Evolutionary conservation across 1,140 invertebrate genomes (phyloP).

Genomic region (Lamellibrachia luymesi): DNA sequence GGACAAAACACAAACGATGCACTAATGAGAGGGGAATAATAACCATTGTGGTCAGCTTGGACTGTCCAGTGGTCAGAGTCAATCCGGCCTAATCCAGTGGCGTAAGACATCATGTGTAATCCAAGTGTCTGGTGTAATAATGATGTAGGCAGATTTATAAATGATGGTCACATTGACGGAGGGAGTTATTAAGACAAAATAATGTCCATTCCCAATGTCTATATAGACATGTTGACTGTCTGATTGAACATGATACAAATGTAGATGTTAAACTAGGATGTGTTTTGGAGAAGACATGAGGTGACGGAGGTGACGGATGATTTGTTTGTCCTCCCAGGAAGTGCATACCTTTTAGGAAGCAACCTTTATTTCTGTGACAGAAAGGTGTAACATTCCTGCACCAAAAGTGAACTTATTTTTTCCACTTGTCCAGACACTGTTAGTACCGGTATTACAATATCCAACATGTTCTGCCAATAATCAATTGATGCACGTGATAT

Average conservation of each 20-base stretch:
- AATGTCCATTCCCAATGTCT: background rate
- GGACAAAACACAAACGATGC: background rate
- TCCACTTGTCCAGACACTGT: no score
- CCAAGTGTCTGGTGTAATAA: background rate
- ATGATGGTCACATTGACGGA: background rate
- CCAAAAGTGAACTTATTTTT: no score
- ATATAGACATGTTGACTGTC: background rate
- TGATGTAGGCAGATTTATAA: background rate
- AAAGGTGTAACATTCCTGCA: no score
- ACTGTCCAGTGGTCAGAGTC: background rate
- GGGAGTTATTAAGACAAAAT: background rate
- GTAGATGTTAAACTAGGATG: no score
- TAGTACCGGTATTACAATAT: background rate
- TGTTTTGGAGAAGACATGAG: background rate
- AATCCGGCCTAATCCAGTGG: background rate
- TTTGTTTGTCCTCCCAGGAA: background rate
- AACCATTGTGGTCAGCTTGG: background rate
- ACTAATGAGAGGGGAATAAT: background rate
- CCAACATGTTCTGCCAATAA: background rate
- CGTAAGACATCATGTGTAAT: background rate
- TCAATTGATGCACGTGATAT: background rate
- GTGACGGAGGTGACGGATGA: background rate
- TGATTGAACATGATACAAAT: no score
- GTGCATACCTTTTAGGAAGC: background rate
- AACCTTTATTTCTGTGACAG: no score